Percentiles rank a stretch among this genome's conserved stretches.
phyloP scores from a whole-genome alignment of 2,888 invertebrate genomes.

The Mesorhabditis sp. region DNA sequence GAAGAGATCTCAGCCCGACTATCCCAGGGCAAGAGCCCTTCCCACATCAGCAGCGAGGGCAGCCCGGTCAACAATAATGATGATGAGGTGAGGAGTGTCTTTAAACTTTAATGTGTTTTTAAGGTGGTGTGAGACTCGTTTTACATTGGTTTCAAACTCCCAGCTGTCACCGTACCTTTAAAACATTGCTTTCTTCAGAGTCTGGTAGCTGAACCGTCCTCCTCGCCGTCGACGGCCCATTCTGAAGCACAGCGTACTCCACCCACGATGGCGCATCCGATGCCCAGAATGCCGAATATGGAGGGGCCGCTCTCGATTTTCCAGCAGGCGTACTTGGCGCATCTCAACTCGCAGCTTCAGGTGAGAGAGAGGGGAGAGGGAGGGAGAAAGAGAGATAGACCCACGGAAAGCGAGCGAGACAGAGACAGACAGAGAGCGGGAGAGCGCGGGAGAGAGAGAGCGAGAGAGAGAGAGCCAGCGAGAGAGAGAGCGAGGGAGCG shows the following conservation, averaged over 20 bases:
- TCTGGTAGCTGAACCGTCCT: background rate
- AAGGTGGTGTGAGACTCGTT: background rate
- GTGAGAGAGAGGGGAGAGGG: no score
- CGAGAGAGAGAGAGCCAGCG: no score
- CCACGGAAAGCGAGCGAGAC: no score
- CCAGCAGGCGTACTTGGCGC: background rate
- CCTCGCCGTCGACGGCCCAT: background rate
- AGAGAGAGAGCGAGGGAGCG: no score
- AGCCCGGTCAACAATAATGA: slow-evolving; percentile 22
- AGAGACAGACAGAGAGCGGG: no score
- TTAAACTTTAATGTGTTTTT: no score
- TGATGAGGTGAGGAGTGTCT: slow-evolving; percentile 20
- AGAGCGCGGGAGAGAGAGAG: no score
- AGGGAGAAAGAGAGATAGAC: no score
- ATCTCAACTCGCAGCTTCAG: background rate
- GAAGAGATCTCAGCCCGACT: slow-evolving; percentile 62
- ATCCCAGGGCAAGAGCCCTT: slow-evolving; percentile 33
- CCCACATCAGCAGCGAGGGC: slow-evolving; percentile 22
- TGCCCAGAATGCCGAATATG: background rate
- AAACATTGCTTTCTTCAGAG: background rate
- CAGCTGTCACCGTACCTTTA: background rate
- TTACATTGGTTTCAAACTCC: background rate
- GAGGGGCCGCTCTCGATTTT: background rate
- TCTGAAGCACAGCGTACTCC: background rate
- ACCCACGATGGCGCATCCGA: background rate